Base-by-base conservation (phyloP, 2,888 invertebrate genomes). In the Stratiomys singularior region DNA sequence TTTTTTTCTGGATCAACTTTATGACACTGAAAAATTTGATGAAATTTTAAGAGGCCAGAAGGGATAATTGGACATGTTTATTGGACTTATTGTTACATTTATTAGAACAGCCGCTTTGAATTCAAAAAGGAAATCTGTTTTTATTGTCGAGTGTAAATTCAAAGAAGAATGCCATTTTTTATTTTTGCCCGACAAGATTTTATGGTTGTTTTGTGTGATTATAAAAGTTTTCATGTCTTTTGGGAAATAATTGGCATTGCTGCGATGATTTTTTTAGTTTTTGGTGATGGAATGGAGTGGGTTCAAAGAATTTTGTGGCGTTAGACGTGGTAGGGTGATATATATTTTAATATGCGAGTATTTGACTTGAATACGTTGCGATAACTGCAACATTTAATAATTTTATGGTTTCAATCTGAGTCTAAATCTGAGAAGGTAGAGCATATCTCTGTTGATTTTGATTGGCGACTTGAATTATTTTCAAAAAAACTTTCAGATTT, bases 311-410 rank as follows among this genome's bases (percentile, higher is more conserved):
- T 30, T 58, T 21, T 23, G 69, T 47, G 46, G 27, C 21, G 30
- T n/a, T 69, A 25, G 1, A 69, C 47, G 13, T 47, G 44, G 44
- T 46, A 5, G 46, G 15, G 18, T 44, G 2, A 67, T 67, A 44
- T 67, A 46, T 37, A 64, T 28, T 15, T 30, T 30, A 13, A 23
- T n/a, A n/a, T n/a, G n/a, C n/a, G n/a, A n/a, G n/a, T n/a, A n/a
- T n/a, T n/a, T n/a, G n/a, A n/a, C n/a, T n/a, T n/a, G n/a, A n/a
- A n/a, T n/a, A n/a, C n/a, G n/a, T n/a, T n/a, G n/a, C n/a, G n/a
- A n/a, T n/a, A 74, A 74, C 60, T 74, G 74, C 74, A 30, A 74
- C 60, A 74, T 74, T 74, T 74, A 74, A 60, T 18, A 56, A 47
- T 44, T 18, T 37, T 67, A 30, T 44, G 37, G 67, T 7, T 44